phyloP scores from a whole-genome alignment of 2,797 vertebrate genomes.

The Thunnus albacares region DNA sequence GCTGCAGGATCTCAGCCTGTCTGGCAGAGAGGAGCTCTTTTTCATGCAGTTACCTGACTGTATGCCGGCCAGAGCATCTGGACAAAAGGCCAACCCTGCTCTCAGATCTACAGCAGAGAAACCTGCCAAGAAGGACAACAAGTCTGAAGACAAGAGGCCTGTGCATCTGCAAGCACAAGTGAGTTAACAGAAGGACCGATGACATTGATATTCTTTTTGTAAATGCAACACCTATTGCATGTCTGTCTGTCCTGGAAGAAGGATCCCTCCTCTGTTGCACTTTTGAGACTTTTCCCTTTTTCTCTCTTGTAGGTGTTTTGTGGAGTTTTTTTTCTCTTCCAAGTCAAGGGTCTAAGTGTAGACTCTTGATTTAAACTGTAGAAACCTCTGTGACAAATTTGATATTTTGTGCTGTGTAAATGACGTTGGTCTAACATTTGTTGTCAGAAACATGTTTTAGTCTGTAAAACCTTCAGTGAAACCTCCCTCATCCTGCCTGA shows the following conservation, averaged over 20 bases:
- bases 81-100: background rate
- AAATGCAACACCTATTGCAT: too few relatives aligned
- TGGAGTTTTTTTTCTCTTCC: too few relatives aligned
- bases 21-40: constrained; percentile 82
- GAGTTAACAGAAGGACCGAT: constrained; percentile 25
- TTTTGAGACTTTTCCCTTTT: too few relatives aligned
- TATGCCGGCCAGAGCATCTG: constrained; percentile 69
- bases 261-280: too few relatives aligned
- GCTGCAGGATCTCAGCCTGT: constrained; percentile 80
- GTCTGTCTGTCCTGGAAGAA: too few relatives aligned
- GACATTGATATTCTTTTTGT: background rate
- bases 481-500: background rate
- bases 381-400: too few relatives aligned
- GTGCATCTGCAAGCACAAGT: constrained; percentile 72
- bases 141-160: constrained; percentile 65
- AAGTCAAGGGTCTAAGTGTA: too few relatives aligned
- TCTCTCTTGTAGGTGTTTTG: too few relatives aligned
- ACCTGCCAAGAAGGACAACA: constrained; percentile 66
- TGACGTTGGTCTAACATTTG: too few relatives aligned
- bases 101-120: constrained; percentile 37
- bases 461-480: background rate
- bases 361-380: too few relatives aligned
- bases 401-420: background rate
- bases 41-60: constrained; percentile 88
- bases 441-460: background rate